These are phyloP conservation scores for Acrobasis repandana DNA, from an alignment of 2,888 invertebrate genomes.

Conservation along the genomic window DNA sequence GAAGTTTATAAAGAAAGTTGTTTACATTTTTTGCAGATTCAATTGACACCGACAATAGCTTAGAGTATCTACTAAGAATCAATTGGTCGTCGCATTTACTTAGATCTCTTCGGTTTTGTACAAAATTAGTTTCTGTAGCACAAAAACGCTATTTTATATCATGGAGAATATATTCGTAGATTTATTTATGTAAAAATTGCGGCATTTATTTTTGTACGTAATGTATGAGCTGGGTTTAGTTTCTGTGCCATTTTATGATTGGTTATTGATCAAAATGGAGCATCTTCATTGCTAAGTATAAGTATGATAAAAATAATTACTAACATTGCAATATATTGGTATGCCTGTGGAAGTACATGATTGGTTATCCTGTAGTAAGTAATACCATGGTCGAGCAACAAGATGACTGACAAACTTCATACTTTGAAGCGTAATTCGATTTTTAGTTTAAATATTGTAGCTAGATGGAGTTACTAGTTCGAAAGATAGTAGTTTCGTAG, in stretches of 20 bases:
- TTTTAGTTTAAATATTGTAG: no score
- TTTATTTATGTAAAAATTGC: conserved; percentile 23
- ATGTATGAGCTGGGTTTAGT: conserved; percentile 22
- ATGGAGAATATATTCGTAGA: conserved; percentile 26
- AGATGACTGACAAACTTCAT: no score
- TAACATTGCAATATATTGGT: neutral
- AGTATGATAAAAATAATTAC: neutral
- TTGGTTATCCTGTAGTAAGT: neutral
- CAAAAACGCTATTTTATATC: conserved; percentile 25
- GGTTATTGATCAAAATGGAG: conserved; percentile 8
- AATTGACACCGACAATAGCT: neutral
- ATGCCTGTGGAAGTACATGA: neutral
- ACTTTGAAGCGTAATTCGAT: no score
- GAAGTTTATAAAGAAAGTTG: neutral
- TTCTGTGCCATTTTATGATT: conserved; percentile 26
- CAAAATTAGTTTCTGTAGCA: conserved; percentile 21
- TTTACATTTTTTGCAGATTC: conserved; percentile 10
- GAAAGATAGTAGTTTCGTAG: no score
- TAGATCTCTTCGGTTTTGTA: conserved; percentile 28
- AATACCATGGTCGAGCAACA: no score
- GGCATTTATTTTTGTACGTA: conserved; percentile 30
- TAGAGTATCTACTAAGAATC: conserved; percentile 17
- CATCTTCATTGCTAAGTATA: neutral
- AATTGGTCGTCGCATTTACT: conserved; percentile 29
- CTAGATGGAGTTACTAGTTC: no score